A percentile compares a stretch with the other conserved stretches of the same genome.
phyloP scores from a whole-genome alignment of 2,888 invertebrate species.

The Apoderus coryli region DNA sequence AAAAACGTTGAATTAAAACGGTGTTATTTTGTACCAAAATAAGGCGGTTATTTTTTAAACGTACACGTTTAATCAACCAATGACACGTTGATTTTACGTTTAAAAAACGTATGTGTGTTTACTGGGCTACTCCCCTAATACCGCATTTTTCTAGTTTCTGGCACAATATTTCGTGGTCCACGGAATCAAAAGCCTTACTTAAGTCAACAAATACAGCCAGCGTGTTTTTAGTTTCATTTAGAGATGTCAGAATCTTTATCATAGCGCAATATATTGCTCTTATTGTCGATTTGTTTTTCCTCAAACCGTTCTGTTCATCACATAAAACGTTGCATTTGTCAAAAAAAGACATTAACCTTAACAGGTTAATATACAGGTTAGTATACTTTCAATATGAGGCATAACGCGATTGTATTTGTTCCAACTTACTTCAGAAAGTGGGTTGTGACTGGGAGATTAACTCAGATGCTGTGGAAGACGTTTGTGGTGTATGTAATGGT shows the following conservation, averaged over 20 bases:
- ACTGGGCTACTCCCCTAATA: conserved; percentile 1
- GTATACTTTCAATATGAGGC: too few species aligned
- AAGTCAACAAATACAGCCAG: conserved; percentile 4
- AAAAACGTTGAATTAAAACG: too few species aligned
- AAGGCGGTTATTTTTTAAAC: too few species aligned
- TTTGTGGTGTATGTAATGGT: conserved; percentile 53
- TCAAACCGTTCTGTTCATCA: conserved; percentile 1
- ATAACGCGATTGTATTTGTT: too few species aligned
- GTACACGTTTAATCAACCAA: too few species aligned
- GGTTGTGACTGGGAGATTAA: conserved; percentile 52
- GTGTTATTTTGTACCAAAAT: too few species aligned
- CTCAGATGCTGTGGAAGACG: conserved; percentile 48
- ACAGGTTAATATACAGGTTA: too few species aligned
- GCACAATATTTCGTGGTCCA: conserved; percentile 3
- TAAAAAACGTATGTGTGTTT: too few species aligned
- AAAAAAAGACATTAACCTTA: conserved; percentile 1
- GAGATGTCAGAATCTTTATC: neutral
- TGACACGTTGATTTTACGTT: too few species aligned
- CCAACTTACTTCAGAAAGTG: too few species aligned
- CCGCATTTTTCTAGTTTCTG: conserved; percentile 1
- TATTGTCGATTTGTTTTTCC: neutral
- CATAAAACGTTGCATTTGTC: neutral
- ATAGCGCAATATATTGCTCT: conserved; percentile 2
- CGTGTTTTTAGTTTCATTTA: neutral
- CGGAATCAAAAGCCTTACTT: conserved; percentile 4